Conservation (phyloP, 2,113 vertebrate species). For the Accipiter virgatus region DNA sequence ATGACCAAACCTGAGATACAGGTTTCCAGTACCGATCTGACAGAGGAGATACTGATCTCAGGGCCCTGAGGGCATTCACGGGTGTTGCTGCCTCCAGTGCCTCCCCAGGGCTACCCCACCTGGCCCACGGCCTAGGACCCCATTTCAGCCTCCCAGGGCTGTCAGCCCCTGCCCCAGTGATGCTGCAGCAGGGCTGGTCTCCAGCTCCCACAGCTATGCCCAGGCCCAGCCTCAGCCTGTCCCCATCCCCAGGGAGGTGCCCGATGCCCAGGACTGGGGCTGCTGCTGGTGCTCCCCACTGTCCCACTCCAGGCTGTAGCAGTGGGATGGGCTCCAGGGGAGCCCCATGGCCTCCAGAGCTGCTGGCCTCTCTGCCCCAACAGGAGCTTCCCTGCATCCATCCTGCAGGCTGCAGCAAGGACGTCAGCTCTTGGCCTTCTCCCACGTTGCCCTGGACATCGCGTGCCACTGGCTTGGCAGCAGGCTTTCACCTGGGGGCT, state of each 20-base stretch:
- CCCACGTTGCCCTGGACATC: neutral
- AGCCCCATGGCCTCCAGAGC: neutral
- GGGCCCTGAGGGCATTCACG: neutral
- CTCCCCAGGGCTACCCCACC: neutral
- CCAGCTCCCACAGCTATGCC: neutral
- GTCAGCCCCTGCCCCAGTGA: neutral
- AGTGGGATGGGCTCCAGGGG: no score
- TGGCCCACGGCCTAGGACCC: accelerated
- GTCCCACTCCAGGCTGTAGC: neutral
- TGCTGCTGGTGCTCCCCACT: neutral
- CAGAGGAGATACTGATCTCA: neutral
- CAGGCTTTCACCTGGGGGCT: accelerated
- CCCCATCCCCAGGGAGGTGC: neutral
- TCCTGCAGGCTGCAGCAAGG: neutral
- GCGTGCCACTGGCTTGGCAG: accelerated
- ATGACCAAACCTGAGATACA: neutral
- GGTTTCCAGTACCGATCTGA: accelerated
- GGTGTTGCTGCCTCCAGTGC: neutral
- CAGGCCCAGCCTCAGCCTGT: neutral
- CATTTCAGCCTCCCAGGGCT: neutral
- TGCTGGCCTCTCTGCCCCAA: neutral
- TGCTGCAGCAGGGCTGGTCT: neutral
- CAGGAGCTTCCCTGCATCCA: accelerated
- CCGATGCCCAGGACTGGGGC: neutral
- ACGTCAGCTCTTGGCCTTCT: neutral